Evolutionary conservation across 2,888 invertebrate genomes (phyloP).

Genomic region (Coleophora flavipennella): DNA sequence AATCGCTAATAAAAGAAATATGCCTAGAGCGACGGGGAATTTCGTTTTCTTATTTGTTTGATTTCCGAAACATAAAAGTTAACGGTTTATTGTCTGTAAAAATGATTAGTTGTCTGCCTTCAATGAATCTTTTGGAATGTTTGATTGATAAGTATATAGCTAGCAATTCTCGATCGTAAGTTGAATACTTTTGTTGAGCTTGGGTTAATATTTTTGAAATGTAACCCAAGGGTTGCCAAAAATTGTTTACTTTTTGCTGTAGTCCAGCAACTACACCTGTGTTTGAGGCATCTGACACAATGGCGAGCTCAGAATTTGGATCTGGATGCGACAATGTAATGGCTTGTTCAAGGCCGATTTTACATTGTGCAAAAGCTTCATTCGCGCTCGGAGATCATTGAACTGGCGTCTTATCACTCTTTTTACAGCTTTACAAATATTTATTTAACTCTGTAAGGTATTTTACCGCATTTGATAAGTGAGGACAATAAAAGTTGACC

Average conservation of each 20-base stretch:
- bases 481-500: too few relatives aligned
- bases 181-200: conserved; percentile 1
- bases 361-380: conserved; percentile 18
- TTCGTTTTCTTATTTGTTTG: background rate
- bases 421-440: conserved; percentile 1
- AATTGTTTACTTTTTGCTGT: too few relatives aligned
- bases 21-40: conserved; percentile 1
- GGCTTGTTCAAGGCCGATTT: conserved; percentile 17
- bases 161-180: conserved; percentile 15
- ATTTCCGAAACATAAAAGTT: background rate
- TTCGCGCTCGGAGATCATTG: conserved; percentile 14
- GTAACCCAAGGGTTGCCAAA: conserved; percentile 17
- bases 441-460: conserved; percentile 2
- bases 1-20: conserved; percentile 2
- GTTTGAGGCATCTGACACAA: too few relatives aligned
- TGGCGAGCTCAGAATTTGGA: too few relatives aligned
- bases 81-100: background rate
- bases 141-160: conserved; percentile 12
- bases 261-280: too few relatives aligned
- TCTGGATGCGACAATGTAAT: conserved; percentile 21
- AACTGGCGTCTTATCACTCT: conserved; percentile 11
- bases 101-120: conserved; percentile 4
- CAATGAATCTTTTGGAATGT: conserved; percentile 12
- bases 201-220: conserved; percentile 2
- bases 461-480: background rate